Evolutionary conservation across 2,888 invertebrate genomes (phyloP), one percentile per base, ranked within the genome.

Genomic region (Sarcophaga subvicina): DNA sequence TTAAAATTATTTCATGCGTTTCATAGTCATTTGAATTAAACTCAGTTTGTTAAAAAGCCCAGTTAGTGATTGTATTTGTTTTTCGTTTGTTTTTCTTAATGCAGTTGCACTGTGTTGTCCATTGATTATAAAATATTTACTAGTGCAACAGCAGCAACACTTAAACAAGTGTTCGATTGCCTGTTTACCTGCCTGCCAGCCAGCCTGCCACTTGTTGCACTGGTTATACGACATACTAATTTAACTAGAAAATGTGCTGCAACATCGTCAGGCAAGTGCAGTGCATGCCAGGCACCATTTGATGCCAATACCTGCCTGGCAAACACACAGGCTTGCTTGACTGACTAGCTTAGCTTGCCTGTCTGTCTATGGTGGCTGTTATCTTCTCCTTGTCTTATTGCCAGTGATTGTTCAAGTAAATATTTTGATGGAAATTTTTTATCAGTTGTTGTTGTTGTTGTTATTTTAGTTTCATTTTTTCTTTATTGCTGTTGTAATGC

Each of bases 351-450:
- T 76, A 63, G 60, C 12, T 80, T 67, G 37, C 2, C 54, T 77
- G 76, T 45, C 62, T 73, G 62, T 3, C 14, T 47, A 37, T 72
- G 71, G 64, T 62, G 62, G 37, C 66, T 80, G 62, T 81, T 87
- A 87, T 87, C 87, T 84, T 75, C 77, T 75, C 77, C 70, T 76
- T 70, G 75, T 69, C 76, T 71, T 54, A 69, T 63, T 80, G 76
- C 60, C 60, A 69, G 71, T 70, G 80, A 86, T 80, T 78, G 80
- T 80, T 86, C 64, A 83, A 70, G 83, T 80, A 86, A 86, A 86
- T 86, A 86, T 86, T 86, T 86, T 86, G 86, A 86, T 83, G 77
- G 83, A 72, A 86, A 83, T 77, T 73, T 73, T 80, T 86, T 83
- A 86, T 86, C 80, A 77, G 25, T 86, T 83, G 66, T 11, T 60